Conservation (phyloP, 2,113 vertebrate genomes). For the Urocitellus parryii region DNA sequence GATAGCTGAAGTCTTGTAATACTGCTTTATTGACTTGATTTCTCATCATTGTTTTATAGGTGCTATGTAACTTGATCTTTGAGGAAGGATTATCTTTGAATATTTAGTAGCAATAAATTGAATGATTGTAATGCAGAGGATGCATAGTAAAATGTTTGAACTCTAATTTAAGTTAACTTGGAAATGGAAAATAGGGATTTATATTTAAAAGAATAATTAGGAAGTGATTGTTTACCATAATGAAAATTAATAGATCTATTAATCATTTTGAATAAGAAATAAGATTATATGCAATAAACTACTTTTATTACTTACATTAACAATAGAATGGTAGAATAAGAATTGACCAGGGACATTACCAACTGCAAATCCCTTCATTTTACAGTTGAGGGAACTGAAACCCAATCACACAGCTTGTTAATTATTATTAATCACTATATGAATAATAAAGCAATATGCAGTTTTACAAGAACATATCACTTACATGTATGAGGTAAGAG, state of each 20-base stretch:
- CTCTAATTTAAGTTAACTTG: constrained; percentile 25
- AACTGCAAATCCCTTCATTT: not conserved
- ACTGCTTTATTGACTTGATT: not conserved
- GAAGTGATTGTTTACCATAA: not conserved
- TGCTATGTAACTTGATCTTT: not conserved
- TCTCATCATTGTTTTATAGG: constrained; percentile 8
- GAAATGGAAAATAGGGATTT: not conserved
- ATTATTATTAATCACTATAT: not conserved
- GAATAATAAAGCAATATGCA: not conserved
- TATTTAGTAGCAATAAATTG: not conserved
- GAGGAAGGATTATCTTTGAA: not conserved
- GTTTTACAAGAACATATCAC: not conserved
- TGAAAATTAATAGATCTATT: not conserved
- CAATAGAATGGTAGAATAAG: not conserved
- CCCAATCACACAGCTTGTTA: not conserved
- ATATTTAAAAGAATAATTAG: constrained; percentile 10
- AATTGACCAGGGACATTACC: not conserved
- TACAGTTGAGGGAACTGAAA: not conserved
- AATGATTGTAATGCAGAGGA: not conserved
- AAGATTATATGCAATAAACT: not conserved
- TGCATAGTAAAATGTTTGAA: constrained; percentile 3
- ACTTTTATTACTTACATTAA: not conserved
- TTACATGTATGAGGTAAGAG: not conserved
- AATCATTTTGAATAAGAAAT: constrained; percentile 4
- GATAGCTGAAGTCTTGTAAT: not conserved